Base-by-base conservation (phyloP, 1,140 invertebrate species). In the Pomacea maculata region DNA sequence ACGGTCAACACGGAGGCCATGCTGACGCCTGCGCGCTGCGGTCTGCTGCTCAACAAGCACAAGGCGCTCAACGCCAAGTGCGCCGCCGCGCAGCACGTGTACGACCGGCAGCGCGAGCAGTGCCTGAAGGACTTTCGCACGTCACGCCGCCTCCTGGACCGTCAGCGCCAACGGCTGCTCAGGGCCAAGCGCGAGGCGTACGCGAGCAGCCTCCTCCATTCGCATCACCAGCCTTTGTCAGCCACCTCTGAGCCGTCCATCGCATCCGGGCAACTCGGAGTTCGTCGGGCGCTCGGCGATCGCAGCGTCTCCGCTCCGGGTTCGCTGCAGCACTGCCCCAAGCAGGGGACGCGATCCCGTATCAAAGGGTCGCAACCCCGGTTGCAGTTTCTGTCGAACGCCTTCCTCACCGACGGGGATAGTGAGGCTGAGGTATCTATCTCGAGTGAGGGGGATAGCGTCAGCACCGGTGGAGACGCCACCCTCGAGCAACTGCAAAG, bases 1-100 rank as follows among this genome's bases (percentile, higher is more conserved):
- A 86, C 83, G 17, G 75, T 86, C 45, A 88, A 88, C 81, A 83
- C 86, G 55, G 86, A 87, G 82, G 83, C 83, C 45, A 88, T 86
- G 86, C 57, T 86, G 57, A 76, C 83, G 15, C 86, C 87, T 3
- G 72, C 81, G 0, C 34, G 82, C 11, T 84, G 81, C 1, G 82
- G 84, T 15, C 83, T 87, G n/a, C 79, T 87, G 10, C 68, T 86
- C 55, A 88, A 85, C 79, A 88, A 88, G 79, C 86, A 88, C 70
- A 87, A 85, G 70, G 83, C 84, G 0, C 80, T 86, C n/a, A 82
- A 78, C 15, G 80, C 84, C 17, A 85, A 85, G 65, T 83, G 80
- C 67, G 65, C 82, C 17, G 78, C 78, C 57, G 83, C 83, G 15
- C 83, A 85, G 29, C 75, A 81, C 12, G 65, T 83, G 3, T 88